Conservation (phyloP, 2,888 invertebrate genomes). For the Drosophila percnosoma region DNA sequence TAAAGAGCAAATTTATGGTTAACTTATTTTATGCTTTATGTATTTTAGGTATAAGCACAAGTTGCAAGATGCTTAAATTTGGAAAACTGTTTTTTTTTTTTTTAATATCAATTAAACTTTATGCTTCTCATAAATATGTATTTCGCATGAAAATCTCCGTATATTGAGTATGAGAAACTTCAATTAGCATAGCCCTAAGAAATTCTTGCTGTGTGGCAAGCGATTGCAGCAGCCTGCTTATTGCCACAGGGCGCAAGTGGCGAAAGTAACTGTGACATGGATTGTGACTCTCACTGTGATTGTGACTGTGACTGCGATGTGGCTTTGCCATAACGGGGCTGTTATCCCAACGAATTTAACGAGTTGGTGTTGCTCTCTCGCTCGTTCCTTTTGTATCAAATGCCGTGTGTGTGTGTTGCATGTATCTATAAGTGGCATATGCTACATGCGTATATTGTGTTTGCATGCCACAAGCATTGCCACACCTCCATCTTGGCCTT, state of each 20-base stretch:
- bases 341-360: slow-evolving; percentile 53
- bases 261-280: slow-evolving; percentile 6
- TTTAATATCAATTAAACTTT: not conserved
- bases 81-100: too few relatives aligned
- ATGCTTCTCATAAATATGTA: not conserved
- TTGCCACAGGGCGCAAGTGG: slow-evolving; percentile 43
- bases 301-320: slow-evolving; percentile 6
- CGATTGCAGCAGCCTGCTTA: slow-evolving; percentile 42
- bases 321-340: slow-evolving; percentile 26
- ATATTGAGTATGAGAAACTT: not conserved
- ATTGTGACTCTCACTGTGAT: slow-evolving; percentile 10
- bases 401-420: slow-evolving; percentile 19
- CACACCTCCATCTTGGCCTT: slow-evolving; percentile 4
- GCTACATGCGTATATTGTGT: slow-evolving; percentile 26
- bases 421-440: slow-evolving; percentile 28
- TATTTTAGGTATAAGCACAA: not conserved
- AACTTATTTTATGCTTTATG: not conserved
- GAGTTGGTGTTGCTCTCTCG: slow-evolving; percentile 23
- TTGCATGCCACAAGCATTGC: slow-evolving; percentile 24
- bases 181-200: not conserved
- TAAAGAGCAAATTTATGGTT: not conserved
- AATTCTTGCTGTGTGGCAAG: slow-evolving; percentile 11
- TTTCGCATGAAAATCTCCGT: not conserved
- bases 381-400: slow-evolving; percentile 8
- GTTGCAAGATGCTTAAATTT: not conserved